phyloP scores from a whole-genome alignment of 2,113 vertebrate species.

The Sapajus apella region DNA sequence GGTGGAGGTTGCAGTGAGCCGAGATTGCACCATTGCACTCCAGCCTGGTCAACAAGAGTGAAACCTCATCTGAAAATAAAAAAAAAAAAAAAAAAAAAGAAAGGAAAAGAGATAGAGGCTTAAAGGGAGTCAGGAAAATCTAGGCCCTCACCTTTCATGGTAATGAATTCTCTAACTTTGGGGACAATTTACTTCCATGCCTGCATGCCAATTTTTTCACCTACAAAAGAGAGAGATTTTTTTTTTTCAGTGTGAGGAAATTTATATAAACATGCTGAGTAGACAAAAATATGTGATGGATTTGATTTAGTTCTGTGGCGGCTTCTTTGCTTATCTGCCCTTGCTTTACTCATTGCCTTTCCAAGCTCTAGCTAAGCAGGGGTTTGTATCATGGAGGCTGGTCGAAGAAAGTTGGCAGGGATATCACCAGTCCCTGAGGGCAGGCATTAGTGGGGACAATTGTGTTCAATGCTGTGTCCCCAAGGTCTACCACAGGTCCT shows the following conservation, averaged over 20 bases:
- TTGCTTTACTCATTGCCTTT: background rate
- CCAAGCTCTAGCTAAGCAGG: background rate
- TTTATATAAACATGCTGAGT: background rate
- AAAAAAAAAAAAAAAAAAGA: too few species aligned
- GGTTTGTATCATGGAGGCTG: background rate
- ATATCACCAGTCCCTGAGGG: background rate
- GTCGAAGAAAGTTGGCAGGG: background rate
- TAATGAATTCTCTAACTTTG: background rate
- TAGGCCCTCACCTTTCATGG: background rate
- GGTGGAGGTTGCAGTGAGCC: too few species aligned
- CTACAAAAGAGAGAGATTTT: background rate
- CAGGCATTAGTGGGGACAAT: background rate
- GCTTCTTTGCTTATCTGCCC: background rate
- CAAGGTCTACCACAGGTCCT: background rate
- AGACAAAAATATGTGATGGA: background rate
- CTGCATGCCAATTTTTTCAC: background rate
- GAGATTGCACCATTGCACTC: too few species aligned
- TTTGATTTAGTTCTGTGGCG: background rate
- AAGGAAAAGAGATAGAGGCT: too few species aligned
- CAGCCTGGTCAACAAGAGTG: too few species aligned
- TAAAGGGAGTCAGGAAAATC: background rate
- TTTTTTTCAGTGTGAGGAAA: background rate
- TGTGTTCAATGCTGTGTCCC: background rate
- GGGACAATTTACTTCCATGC: background rate
- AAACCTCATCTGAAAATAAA: too few species aligned